These are phyloP conservation scores for Cremastinae sp. DNA, from an alignment of 2,888 invertebrate species.

Conservation along the genomic window DNA sequence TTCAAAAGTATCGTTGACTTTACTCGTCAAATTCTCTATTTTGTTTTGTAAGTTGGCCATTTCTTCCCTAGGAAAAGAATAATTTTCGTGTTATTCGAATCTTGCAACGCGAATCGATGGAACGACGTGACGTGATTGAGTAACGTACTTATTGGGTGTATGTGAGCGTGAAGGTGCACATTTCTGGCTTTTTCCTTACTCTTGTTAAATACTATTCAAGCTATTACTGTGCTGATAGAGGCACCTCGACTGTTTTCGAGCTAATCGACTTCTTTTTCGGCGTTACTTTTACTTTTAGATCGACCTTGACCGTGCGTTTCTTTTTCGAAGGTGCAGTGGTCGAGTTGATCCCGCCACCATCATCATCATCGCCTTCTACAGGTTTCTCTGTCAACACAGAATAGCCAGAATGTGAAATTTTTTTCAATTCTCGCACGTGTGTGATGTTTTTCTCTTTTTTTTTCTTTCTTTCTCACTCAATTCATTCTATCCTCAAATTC, in stretches of 20 bases:
- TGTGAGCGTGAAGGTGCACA: conserved; percentile 31
- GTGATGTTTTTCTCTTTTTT: not conserved
- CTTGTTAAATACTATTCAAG: conserved; percentile 60
- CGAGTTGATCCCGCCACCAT: conserved; percentile 64
- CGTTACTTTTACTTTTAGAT: conserved; percentile 79
- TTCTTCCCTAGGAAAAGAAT: conserved; percentile 84
- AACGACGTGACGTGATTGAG: conserved; percentile 6
- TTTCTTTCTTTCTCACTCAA: not conserved
- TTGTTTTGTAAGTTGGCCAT: conserved; percentile 91
- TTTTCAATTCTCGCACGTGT: not conserved
- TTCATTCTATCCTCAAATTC: no score
- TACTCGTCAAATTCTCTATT: conserved; percentile 85
- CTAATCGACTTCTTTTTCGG: conserved; percentile 76
- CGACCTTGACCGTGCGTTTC: conserved; percentile 79
- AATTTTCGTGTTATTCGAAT: conserved; percentile 25
- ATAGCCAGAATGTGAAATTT: conserved; percentile 64
- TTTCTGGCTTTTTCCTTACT: conserved; percentile 63
- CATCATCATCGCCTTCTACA: conserved; percentile 70
- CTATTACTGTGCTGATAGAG: conserved; percentile 77
- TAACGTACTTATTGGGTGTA: conserved; percentile 49
- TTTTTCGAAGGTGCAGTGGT: conserved; percentile 74
- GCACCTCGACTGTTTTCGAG: conserved; percentile 73
- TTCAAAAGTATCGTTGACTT: conserved; percentile 73
- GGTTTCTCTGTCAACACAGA: conserved; percentile 79
- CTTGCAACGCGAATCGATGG: not conserved